These are phyloP conservation scores for Coilia nasus DNA, from an alignment of 2,797 vertebrate species.

Conservation along the genomic window DNA sequence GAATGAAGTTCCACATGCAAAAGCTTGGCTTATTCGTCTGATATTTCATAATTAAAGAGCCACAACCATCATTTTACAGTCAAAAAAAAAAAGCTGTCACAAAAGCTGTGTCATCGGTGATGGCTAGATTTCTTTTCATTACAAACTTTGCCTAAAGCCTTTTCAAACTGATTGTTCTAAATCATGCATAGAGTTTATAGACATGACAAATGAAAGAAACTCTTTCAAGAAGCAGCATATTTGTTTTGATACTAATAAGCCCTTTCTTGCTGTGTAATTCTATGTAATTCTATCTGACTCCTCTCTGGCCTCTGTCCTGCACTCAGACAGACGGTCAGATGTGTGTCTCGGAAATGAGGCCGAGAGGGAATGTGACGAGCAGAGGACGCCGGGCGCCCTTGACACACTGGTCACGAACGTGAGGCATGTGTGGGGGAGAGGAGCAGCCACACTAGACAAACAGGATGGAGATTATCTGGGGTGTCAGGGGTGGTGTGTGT, in stretches of 20 bases:
- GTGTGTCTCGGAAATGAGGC: neutral
- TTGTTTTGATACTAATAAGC: neutral
- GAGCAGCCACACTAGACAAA: slow-evolving; percentile 45
- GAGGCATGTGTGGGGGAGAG: neutral
- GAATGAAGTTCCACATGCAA: neutral
- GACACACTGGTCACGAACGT: neutral
- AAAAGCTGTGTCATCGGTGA: neutral
- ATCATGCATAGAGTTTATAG: neutral
- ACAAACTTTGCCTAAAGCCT: neutral
- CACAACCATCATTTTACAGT: slow-evolving; percentile 12
- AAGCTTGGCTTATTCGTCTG: no score
- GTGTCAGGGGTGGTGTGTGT: slow-evolving; percentile 35
- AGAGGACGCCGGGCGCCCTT: neutral
- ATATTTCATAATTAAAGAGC: no score
- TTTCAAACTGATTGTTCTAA: neutral
- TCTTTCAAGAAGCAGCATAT: neutral
- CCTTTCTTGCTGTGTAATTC: neutral
- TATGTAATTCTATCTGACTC: no score
- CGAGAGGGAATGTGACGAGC: neutral
- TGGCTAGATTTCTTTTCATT: neutral
- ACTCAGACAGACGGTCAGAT: neutral
- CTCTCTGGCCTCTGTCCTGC: no score
- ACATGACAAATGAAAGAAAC: neutral
- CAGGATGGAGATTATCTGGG: slow-evolving; percentile 53
- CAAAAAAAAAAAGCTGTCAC: neutral